These are phyloP conservation scores for Drosophila sproati DNA, from an alignment of 1,140 invertebrate genomes.

Conservation along the genomic window DNA sequence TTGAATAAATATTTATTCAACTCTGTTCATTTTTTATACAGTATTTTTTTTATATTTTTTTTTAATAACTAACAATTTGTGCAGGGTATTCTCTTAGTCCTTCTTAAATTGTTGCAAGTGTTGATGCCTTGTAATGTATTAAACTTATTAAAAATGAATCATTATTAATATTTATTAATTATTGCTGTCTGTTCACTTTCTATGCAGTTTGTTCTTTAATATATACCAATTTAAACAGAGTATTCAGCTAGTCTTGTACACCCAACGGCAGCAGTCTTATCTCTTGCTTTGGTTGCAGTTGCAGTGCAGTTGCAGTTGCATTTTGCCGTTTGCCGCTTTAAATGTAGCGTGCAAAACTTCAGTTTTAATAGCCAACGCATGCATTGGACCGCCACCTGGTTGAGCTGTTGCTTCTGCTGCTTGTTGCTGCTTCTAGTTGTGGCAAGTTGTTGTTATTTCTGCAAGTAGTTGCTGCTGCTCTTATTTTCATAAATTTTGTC, in stretches of 20 bases:
- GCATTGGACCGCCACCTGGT: constrained; percentile 73
- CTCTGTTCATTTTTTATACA: no score
- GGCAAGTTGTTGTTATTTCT: constrained; percentile 2
- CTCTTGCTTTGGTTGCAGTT: constrained; percentile 9
- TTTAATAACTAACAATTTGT: no score
- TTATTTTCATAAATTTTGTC: constrained; percentile 69
- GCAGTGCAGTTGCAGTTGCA: constrained; percentile 50
- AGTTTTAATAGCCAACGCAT: constrained; percentile 81
- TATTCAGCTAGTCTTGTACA: not conserved
- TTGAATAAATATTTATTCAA: no score
- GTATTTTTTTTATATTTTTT: no score
- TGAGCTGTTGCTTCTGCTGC: not conserved
- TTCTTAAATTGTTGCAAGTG: constrained; percentile 49
- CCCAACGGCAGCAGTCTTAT: not conserved
- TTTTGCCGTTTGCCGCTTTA: constrained; percentile 60
- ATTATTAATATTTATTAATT: not conserved
- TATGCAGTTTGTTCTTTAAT: not conserved
- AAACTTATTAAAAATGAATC: not conserved
- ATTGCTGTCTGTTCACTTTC: not conserved
- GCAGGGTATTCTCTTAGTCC: constrained; percentile 7
- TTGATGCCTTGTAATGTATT: not conserved
- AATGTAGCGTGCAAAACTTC: constrained; percentile 81
- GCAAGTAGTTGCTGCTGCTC: constrained; percentile 2
- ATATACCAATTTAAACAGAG: not conserved
- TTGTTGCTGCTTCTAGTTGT: not conserved